Evolutionary conservation across 2,797 vertebrate genomes (phyloP), one percentile per base, ranked within the genome.

Genomic region (Capromys pilorides): DNA sequence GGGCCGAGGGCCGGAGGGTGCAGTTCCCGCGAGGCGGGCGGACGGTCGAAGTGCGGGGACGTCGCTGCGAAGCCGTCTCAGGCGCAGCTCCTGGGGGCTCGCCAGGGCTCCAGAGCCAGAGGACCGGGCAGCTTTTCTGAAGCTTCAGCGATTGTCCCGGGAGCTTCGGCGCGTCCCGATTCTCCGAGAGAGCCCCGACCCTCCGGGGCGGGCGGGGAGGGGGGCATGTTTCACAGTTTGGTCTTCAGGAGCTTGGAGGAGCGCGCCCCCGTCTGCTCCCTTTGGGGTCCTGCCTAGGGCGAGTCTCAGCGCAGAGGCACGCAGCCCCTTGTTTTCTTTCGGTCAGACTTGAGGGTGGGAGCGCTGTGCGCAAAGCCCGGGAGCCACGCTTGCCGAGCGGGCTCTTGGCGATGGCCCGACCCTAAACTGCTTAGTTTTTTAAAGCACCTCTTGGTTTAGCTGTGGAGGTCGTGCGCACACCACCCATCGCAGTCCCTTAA

Each of bases 281-380:
- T 39, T 66, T 39, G 6, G 22, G 28, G 69, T 36, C 59, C 31
- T 69, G 31, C 71, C 91, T 5, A 45, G n/a, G 6, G 13, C 22
- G 49, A 64, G 73, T 78, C 21, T 69, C 71, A 10, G 85, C 91
- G 64, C 90, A 88, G 95, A 69, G 36, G 39, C 87, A 81, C 91
- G 84, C 61, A 49, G 4, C 62, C 93, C 61, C 88, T 96, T 80
- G 83, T 96, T 93, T 82, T 95, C 67, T 93, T 82, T 95, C 67
- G 0, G 26, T 24, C 26, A 69, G 59, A 59, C 80, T 31, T 84
- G 64, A 36, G 92, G 88, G 78, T 73, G 54, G 88, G 77, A 69
- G 39, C n/a, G 5, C 39, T 16, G 24, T 78, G 83, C 94, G 91
- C 96, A 96, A 96, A 97, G 97, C 87, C 84, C 0, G 69, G 33